phyloP scores from a whole-genome alignment of 1,140 invertebrate genomes.

The Arion vulgaris region DNA sequence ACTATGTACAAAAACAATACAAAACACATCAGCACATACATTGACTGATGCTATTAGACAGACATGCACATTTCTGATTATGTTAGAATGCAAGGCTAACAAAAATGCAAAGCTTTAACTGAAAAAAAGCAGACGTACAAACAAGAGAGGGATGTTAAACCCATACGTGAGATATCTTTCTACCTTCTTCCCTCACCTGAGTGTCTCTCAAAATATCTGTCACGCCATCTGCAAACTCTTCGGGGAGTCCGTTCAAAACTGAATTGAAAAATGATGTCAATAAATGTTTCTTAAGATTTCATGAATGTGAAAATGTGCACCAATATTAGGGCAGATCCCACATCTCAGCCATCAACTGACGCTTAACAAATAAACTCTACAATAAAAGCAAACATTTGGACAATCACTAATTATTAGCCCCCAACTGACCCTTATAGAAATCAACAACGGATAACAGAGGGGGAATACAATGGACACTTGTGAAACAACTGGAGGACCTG shows the following conservation, averaged over 20 bases:
- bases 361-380: no score
- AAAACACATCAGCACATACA: no score
- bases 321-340: no score
- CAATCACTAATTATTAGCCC: no score
- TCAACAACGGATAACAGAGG: no score
- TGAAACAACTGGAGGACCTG: no score
- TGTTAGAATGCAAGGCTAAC: not conserved
- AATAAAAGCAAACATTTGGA: no score
- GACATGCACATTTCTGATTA: not conserved
- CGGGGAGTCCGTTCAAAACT: conserved; percentile 18
- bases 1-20: no score
- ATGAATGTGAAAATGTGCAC: not conserved
- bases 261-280: not conserved
- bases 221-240: not conserved
- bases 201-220: conserved; percentile 33
- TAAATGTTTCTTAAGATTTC: not conserved
- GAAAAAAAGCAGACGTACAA: not conserved
- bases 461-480: no score
- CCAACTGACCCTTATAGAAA: no score
- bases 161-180: not conserved
- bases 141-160: conserved; percentile 9
- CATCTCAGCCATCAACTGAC: no score
- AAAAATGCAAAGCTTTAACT: not conserved
- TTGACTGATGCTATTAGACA: not conserved
- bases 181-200: conserved; percentile 33